Base-by-base conservation (phyloP, 2,797 vertebrate species). In the Phyllotis vaccarum region DNA sequence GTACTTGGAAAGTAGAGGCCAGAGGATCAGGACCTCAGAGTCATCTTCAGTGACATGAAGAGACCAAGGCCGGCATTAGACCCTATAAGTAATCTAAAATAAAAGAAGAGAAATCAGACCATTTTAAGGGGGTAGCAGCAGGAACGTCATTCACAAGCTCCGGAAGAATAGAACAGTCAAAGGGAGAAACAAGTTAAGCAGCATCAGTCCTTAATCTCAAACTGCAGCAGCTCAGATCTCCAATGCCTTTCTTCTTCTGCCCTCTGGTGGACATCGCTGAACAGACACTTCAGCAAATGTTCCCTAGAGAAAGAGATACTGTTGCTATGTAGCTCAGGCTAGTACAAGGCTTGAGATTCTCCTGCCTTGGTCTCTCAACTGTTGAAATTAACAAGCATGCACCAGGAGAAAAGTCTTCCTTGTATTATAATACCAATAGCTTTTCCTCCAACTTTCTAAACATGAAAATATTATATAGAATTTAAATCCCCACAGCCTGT, bases 201-300 rank as follows among this genome's bases (percentile, higher is more conserved):
- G 27, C 19, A 31, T 5, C 27, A 43, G n/a, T 34, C 14, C 58
- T 76, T 56, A 46, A 43, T 46, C 58, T 68, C 31, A 64, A 93
- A 43, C 29, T 76, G 89, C 85, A 43, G 19, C 12, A n/a, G 34
- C 34, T 70, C 70, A 13, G 2, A 22, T 60, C 68, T 93, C 64
- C 76, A 79, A 31, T 10, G 24, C 56, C 19, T 24, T 91, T 91
- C 97, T 95, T 85, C 34, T 24, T 81, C 93, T 96, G 96, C 94
- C 95, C 96, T 85, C 97, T 97, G 31, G 87, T 95, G 97, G 96
- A 56, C 85, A 88, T 5, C 19, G 0, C 40, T 66, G 86, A 97
- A 96, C 31, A 89, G 70, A 60, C 83, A 83, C 19, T 66, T 46
- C 52, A n/a, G 64, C 68, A 11, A 60, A 13, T 1, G 56, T 10